Evolutionary conservation across 1,140 invertebrate species (phyloP), one percentile per base, ranked within the genome.

Genomic region (Papilio helenus): DNA sequence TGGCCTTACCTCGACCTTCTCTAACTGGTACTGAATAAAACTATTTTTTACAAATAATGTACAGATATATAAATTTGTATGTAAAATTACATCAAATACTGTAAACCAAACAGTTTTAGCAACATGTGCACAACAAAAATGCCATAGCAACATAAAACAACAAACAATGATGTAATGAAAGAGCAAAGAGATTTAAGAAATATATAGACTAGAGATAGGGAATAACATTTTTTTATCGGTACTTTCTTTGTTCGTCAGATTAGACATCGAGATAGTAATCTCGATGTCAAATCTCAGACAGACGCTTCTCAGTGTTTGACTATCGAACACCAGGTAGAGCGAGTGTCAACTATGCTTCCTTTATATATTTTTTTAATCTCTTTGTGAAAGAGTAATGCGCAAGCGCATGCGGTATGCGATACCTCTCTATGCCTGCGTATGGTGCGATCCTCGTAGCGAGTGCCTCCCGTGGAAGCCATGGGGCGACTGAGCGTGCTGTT

Each of bases 401-500:
- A 39, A 16, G 8, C 72, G 10, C 2, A 73, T 34, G 61, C 61
- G 58, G 29, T 72, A 39, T n/a, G 51, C 18, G 78, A 14, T 42
- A 80, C 91, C 88, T 93, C 92, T 14, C 88, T 94, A 94, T 90
- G 95, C 88, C 96, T 95, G 92, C 96, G 97, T 90, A 98, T 98
- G 20, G 98, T 98, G 91, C 98, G 95, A 95, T 99, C 98, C 94
- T 99, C 98, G 95, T 99, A 99, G 80, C 98, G 96, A 58, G 98
- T 98, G 85, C 98, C 97, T 82, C 98, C 98, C 91, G 99, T 98
- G 85, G 98, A 98, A 46, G 98, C 98, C 97, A 99, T 99, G 76
- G 98, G 98, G 88, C 98, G 96, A 95, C 98, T 98, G 72, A 99
- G 95, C 74, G 98, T 99, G 93, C 97, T 98, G 92, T 99, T 99